phyloP scores from a whole-genome alignment of 2,888 invertebrate genomes.

The Deladenus siricidicola region DNA sequence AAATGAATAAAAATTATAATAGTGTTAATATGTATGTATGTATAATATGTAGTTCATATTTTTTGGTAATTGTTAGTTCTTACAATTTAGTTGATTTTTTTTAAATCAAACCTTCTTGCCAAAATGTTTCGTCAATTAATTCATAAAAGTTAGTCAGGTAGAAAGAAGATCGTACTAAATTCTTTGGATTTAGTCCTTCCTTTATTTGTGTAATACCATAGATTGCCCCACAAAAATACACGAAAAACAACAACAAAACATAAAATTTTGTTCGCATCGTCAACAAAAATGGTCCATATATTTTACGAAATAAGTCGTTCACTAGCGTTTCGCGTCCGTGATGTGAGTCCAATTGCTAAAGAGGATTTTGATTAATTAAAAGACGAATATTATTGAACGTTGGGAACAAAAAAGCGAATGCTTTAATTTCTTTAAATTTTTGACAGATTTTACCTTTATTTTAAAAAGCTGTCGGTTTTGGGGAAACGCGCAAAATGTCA shows the following conservation, averaged over 20 bases:
- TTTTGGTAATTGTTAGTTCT: too few relatives aligned
- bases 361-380: background rate
- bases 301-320: slow-evolving; percentile 46
- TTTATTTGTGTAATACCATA: slow-evolving; percentile 39
- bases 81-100: too few relatives aligned
- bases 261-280: slow-evolving; percentile 30
- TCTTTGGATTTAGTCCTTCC: slow-evolving; percentile 44
- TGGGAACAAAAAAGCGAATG: slow-evolving; percentile 5
- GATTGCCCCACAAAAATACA: slow-evolving; percentile 42
- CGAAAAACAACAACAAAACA: slow-evolving; percentile 28
- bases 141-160: slow-evolving; percentile 48
- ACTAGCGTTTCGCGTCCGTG: slow-evolving; percentile 47
- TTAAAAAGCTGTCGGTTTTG: too few relatives aligned
- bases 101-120: slow-evolving; percentile 49
- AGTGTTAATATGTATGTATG: background rate
- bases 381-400: background rate
- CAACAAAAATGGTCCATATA: slow-evolving; percentile 49
- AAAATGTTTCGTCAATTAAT: slow-evolving; percentile 51
- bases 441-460: background rate
- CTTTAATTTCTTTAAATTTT: background rate
- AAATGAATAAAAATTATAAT: too few relatives aligned
- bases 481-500: too few relatives aligned
- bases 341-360: slow-evolving; percentile 26
- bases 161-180: slow-evolving; percentile 40
- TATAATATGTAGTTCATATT: background rate